Percentiles rank a stretch among this genome's conserved stretches.
These are phyloP conservation scores for Ectropis crepuscularia DNA, from an alignment of 2,888 invertebrate species.

Conservation along the genomic window DNA sequence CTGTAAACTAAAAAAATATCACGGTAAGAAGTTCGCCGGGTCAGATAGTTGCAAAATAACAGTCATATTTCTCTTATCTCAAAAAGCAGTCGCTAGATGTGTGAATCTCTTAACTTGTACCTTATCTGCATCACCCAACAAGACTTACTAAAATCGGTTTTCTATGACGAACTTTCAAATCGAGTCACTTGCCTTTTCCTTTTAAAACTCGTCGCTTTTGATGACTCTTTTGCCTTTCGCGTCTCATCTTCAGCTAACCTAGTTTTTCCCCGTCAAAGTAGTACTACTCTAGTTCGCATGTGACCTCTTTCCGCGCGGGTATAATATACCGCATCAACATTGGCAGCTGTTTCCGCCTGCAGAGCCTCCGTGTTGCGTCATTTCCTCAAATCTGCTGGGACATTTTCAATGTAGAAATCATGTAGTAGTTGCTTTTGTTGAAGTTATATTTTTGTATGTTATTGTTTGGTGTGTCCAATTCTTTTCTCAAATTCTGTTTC, in stretches of 20 bases:
- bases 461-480: too few relatives aligned
- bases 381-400: constrained; percentile 41
- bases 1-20: too few relatives aligned
- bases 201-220: background rate
- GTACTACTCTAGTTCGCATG: constrained; percentile 37
- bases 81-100: too few relatives aligned
- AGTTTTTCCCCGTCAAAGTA: constrained; percentile 45
- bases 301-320: constrained; percentile 50
- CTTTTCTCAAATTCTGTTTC: too few relatives aligned
- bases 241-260: constrained; percentile 37
- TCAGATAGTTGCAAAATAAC: too few relatives aligned
- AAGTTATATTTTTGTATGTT: too few relatives aligned
- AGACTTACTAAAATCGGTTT: too few relatives aligned
- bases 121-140: too few relatives aligned
- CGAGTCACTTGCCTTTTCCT: background rate
- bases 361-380: constrained; percentile 46
- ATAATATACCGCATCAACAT: constrained; percentile 46
- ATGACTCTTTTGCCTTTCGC: constrained; percentile 18
- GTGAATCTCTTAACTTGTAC: too few relatives aligned
- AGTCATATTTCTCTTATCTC: too few relatives aligned
- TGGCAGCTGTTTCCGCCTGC: constrained; percentile 55
- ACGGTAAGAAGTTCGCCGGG: too few relatives aligned
- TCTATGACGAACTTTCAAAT: too few relatives aligned
- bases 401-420: background rate
- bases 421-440: background rate